phyloP scores from a whole-genome alignment of 2,797 vertebrate species.

The Mallotus villosus region DNA sequence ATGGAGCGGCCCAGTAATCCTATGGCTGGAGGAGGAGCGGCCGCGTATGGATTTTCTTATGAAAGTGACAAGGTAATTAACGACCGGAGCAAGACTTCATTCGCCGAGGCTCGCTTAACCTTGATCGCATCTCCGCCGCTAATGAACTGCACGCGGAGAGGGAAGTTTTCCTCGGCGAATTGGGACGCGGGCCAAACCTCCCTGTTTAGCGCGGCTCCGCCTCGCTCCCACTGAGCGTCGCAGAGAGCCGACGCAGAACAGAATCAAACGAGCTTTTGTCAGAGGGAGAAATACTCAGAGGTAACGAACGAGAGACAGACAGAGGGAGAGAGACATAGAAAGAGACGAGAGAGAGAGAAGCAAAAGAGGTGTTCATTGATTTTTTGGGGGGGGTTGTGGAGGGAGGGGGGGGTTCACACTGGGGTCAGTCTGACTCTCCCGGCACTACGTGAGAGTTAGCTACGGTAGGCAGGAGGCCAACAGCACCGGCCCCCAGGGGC shows the following conservation, averaged over 20 bases:
- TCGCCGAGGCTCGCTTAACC: slow-evolving; percentile 58
- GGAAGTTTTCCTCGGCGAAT: slow-evolving; percentile 50
- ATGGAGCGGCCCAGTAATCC: slow-evolving; percentile 40
- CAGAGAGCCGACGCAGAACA: slow-evolving; percentile 15
- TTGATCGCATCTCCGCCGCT: slow-evolving; percentile 58
- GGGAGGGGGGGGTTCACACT: slow-evolving; percentile 43
- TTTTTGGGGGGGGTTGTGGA: not conserved
- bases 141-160: slow-evolving; percentile 55
- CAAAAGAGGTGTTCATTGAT: slow-evolving; percentile 54
- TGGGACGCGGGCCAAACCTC: slow-evolving; percentile 37
- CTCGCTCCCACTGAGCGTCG: slow-evolving; percentile 8
- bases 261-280: slow-evolving; percentile 6
- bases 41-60: slow-evolving; percentile 49
- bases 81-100: slow-evolving; percentile 53
- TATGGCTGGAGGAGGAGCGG: slow-evolving; percentile 48
- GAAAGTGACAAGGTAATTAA: slow-evolving; percentile 67
- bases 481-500: not conserved
- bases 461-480: slow-evolving; percentile 23
- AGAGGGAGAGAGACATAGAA: slow-evolving; percentile 19
- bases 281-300: slow-evolving; percentile 13
- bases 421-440: slow-evolving; percentile 44
- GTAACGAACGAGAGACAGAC: slow-evolving; percentile 33
- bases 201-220: slow-evolving; percentile 19
- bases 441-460: slow-evolving; percentile 37
- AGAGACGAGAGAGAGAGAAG: slow-evolving; percentile 17